Base-by-base conservation (phyloP, 2,888 invertebrate genomes). In the Amphipoea oculea region DNA sequence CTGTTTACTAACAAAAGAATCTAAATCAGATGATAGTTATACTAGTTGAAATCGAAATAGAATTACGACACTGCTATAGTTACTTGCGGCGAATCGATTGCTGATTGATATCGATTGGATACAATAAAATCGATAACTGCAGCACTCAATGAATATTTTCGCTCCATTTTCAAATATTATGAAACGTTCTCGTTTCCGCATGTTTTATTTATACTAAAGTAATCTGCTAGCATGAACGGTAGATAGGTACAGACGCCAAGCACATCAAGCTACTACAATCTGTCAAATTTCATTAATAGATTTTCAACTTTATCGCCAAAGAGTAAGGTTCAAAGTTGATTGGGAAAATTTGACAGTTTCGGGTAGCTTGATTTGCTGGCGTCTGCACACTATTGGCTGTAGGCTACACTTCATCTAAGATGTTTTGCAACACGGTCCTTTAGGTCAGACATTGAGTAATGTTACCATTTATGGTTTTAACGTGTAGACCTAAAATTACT, bases 1-100 rank as follows among this genome's bases (percentile, higher is more conserved):
- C 84, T 91, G 87, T 91, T 92, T 92, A 90, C 90, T 84, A 91
- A 92, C 88, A 92, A 89, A 86, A 81, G 68, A 86, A 88, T 84
- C 48, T 75, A 80, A 88, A 86, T 83, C 84, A 76, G 71, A 84
- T 81, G 77, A 63, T 79, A 67, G 67, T 78, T 62, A 72, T 42
- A 76, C 48, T 87, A 17, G 48, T 72, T n/a, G 42, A 77, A 36
- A 74, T 48, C 57, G 78, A 73, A 73, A 73, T 51, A 82, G 68
- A 76, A 76, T 90, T 83, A 77, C 82, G 77, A 81, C 69, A 86
- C 40, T 73, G 71, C 54, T 72, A 69, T 72, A 69, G 68, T 71
- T 54, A 78, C 62, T 84, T 79, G 87, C 73, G 62, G n/a, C 45
- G 71, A 83, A 81, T 83, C 76, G 73, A 83, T 83, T 79, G 76